Conservation (phyloP, 2,113 vertebrate genomes). For the Triplophysa siluroides region DNA sequence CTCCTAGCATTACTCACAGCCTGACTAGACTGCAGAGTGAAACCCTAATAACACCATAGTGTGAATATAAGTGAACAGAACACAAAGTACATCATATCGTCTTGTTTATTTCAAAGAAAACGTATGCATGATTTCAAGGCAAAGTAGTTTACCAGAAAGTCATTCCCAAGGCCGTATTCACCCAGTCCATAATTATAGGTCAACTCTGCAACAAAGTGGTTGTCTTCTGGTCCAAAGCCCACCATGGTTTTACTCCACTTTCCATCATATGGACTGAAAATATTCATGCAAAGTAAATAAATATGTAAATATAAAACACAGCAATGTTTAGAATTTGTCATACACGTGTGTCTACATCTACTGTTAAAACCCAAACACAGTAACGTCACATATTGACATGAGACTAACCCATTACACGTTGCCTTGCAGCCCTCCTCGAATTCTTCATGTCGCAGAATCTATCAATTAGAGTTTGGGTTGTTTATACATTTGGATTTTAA, state of each 20-base stretch:
- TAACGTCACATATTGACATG: background rate
- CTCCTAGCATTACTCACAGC: constrained; percentile 85
- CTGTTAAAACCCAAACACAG: background rate
- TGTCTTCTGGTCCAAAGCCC: constrained; percentile 90
- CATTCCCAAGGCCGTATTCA: constrained; percentile 88
- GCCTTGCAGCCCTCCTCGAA: constrained; percentile 98
- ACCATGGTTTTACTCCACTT: constrained; percentile 99
- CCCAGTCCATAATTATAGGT: constrained; percentile 96
- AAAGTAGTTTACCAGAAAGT: constrained; percentile 82
- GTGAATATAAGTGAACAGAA: background rate
- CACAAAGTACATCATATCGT: background rate
- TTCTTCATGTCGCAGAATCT: constrained; percentile 94
- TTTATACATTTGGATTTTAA: background rate
- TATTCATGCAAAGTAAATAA: background rate
- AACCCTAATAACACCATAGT: constrained; percentile 73
- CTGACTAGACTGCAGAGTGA: constrained; percentile 87
- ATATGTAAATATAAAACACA: background rate
- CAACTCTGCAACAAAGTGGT: constrained; percentile 92
- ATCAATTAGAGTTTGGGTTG: background rate
- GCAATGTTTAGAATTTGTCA: background rate
- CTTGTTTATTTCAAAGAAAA: background rate
- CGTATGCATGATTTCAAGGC: background rate
- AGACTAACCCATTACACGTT: constrained; percentile 87
- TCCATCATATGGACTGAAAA: constrained; percentile 89
- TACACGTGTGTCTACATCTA: background rate